phyloP scores from a whole-genome alignment of 1,140 invertebrate genomes.

The Macrobrachium rosenbergii region DNA sequence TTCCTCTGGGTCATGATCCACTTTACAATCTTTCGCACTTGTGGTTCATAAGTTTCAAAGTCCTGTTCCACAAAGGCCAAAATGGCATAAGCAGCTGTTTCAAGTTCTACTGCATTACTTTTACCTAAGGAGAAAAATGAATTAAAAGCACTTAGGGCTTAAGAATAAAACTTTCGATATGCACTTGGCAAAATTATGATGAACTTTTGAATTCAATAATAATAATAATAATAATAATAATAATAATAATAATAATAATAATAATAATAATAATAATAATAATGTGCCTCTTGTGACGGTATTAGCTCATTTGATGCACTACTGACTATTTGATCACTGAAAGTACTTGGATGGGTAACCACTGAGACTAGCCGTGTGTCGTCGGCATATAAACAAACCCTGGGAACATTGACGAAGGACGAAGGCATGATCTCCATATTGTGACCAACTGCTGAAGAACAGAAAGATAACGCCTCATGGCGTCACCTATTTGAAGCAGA shows the following conservation, averaged over 20 bases:
- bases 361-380: too few relatives aligned
- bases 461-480: too few relatives aligned
- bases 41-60: conserved; percentile 70
- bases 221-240: background rate
- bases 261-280: background rate
- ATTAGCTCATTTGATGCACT: too few relatives aligned
- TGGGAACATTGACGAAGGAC: too few relatives aligned
- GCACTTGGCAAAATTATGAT: background rate
- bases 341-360: too few relatives aligned
- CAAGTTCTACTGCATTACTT: conserved; percentile 41
- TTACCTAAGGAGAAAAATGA: conserved; percentile 17
- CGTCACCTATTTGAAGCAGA: too few relatives aligned
- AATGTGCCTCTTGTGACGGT: too few relatives aligned
- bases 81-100: conserved; percentile 67
- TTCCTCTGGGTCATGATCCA: conserved; percentile 81
- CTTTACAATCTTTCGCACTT: conserved; percentile 75
- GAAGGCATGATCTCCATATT: too few relatives aligned
- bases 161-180: background rate
- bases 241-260: background rate
- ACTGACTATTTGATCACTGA: too few relatives aligned
- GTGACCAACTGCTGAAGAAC: too few relatives aligned
- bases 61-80: conserved; percentile 50
- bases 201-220: too few relatives aligned
- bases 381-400: too few relatives aligned
- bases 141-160: background rate